Evolutionary conservation across 2,888 invertebrate species (phyloP).

Genomic region (Tiliacea citrago): DNA sequence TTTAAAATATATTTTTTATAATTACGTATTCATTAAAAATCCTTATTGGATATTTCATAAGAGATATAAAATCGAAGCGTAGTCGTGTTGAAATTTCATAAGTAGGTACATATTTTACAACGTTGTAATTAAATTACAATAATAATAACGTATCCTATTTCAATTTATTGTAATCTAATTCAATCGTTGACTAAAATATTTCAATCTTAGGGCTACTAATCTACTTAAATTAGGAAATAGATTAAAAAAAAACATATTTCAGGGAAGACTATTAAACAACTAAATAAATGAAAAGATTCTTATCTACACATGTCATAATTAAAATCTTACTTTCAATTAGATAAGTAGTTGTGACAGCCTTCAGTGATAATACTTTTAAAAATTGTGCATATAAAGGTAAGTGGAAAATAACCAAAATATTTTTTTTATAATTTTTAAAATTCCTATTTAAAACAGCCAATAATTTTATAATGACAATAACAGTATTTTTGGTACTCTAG

Average conservation of each 20-base stretch:
- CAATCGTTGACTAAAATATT: constrained; percentile 44
- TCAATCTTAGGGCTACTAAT: constrained; percentile 53
- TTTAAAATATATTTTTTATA: constrained; percentile 60
- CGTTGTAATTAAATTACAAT: constrained; percentile 48
- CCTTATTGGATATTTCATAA: constrained; percentile 83
- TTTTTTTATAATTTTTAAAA: constrained; percentile 65
- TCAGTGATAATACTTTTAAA: constrained; percentile 76
- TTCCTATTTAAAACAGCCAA: constrained; percentile 72
- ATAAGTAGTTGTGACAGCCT: constrained; percentile 74
- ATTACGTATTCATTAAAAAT: constrained; percentile 79
- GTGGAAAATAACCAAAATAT: constrained; percentile 68
- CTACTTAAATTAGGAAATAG: constrained; percentile 51
- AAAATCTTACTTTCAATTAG: constrained; percentile 60
- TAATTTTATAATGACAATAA: constrained; percentile 62
- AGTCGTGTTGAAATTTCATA: constrained; percentile 71
- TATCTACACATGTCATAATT: constrained; percentile 61
- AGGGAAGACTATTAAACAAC: constrained; percentile 69
- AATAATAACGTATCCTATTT: background rate
- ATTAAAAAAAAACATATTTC: constrained; percentile 39
- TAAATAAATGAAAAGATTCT: constrained; percentile 45
- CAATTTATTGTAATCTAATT: constrained; percentile 40
- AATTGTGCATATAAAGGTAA: constrained; percentile 77
- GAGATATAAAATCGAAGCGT: constrained; percentile 84
- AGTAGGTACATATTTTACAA: constrained; percentile 72
- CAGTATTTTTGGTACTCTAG: constrained; percentile 39